Evolutionary conservation across 2,888 invertebrate species (phyloP).

Genomic region (Melolontha melolontha): DNA sequence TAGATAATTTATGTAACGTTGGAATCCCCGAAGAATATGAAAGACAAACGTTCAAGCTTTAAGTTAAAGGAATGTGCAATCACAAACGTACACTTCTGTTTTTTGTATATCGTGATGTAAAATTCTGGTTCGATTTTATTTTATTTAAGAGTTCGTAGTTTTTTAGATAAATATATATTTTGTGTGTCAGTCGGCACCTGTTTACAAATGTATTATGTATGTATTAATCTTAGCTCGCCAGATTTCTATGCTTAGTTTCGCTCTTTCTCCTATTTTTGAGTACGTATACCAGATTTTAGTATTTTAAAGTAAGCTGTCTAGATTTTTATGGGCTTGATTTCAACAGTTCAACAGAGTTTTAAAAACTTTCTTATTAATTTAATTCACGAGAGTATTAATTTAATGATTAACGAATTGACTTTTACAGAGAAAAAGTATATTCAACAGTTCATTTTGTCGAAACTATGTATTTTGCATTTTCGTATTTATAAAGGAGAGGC

Average conservation of each 20-base stretch:
- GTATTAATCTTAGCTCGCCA: constrained; percentile 47
- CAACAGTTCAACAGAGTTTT: too few relatives aligned
- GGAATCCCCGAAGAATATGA: background rate
- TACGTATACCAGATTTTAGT: too few relatives aligned
- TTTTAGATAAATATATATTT: constrained; percentile 4
- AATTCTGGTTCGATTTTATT: background rate
- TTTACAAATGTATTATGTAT: constrained; percentile 47
- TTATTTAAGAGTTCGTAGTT: background rate
- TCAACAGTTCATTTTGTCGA: too few relatives aligned
- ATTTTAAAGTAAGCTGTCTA: too few relatives aligned
- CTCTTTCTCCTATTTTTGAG: background rate
- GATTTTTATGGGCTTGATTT: too few relatives aligned
- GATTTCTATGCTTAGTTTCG: constrained; percentile 50
- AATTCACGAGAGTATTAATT: too few relatives aligned
- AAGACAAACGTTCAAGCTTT: constrained; percentile 8
- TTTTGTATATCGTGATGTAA: constrained; percentile 1
- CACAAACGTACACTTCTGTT: background rate
- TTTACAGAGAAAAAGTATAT: too few relatives aligned
- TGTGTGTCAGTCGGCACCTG: constrained; percentile 61
- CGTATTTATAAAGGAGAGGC: background rate
- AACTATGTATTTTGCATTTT: background rate
- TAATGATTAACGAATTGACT: too few relatives aligned
- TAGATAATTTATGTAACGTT: too few relatives aligned
- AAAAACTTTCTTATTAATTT: too few relatives aligned
- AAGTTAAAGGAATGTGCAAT: constrained; percentile 3